Evolutionary conservation across 2,888 invertebrate species (phyloP).

Genomic region (Eledona agricola): DNA sequence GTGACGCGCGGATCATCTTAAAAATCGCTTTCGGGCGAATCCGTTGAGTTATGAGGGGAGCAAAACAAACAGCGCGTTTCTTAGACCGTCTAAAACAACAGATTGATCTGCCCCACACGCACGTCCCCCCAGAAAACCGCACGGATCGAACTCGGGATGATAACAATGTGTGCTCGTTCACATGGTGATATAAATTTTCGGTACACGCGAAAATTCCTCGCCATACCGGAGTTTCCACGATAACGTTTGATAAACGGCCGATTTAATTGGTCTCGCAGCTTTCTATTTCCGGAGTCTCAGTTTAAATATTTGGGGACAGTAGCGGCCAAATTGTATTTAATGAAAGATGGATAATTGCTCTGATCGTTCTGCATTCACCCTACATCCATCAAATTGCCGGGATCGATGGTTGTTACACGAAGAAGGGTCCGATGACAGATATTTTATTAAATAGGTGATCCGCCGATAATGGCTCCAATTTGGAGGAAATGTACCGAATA

Average conservation of each 20-base stretch:
- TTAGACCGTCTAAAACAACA: conserved; percentile 40
- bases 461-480: conserved; percentile 28
- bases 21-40: conserved; percentile 16
- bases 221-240: conserved; percentile 52
- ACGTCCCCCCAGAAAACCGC: conserved; percentile 21
- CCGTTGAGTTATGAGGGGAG: conserved; percentile 33
- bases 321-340: not conserved
- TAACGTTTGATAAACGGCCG: conserved; percentile 59
- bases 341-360: conserved; percentile 30
- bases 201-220: conserved; percentile 53
- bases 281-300: conserved; percentile 34
- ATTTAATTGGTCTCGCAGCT: conserved; percentile 54
- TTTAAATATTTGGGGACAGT: conserved; percentile 11
- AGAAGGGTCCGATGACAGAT: conserved; percentile 33
- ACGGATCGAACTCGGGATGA: conserved; percentile 24
- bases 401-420: conserved; percentile 31
- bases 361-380: conserved; percentile 28
- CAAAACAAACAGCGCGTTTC: conserved; percentile 35
- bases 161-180: conserved; percentile 40
- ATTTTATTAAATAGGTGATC: conserved; percentile 36
- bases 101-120: conserved; percentile 42
- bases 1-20: too few relatives aligned
- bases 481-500: conserved; percentile 31
- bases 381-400: conserved; percentile 29
- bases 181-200: conserved; percentile 49